Percentiles rank a stretch among this genome's conserved stretches.
phyloP scores from a whole-genome alignment of 1,140 invertebrate species.

The Leptopilina clavipes region DNA sequence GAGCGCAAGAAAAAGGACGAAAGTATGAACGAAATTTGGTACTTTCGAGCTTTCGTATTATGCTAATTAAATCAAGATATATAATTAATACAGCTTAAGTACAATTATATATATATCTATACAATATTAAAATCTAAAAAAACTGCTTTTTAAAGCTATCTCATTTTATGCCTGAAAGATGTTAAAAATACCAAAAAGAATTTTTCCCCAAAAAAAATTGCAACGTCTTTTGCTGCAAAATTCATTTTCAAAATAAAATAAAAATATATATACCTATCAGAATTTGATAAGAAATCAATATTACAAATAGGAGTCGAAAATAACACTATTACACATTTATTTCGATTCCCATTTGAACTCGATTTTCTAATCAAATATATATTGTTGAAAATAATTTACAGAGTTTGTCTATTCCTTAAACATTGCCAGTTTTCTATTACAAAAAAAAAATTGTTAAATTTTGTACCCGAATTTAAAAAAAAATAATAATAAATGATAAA shows the following conservation, averaged over 20 bases:
- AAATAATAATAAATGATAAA: background rate
- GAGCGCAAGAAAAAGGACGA: background rate
- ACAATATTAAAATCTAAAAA: conserved; percentile 14
- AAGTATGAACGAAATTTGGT: background rate
- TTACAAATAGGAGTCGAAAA: background rate
- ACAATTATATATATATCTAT: background rate
- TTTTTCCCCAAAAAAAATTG: background rate
- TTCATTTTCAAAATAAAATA: background rate
- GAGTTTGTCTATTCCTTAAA: conserved; percentile 2
- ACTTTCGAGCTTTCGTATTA: background rate
- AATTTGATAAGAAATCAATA: conserved; percentile 1
- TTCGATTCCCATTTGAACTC: background rate
- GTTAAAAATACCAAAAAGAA: background rate
- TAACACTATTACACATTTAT: background rate
- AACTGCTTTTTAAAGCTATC: conserved; percentile 18
- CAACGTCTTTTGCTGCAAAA: background rate
- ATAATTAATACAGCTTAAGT: background rate
- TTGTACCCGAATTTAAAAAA: conserved; percentile 1
- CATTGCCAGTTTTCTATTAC: background rate
- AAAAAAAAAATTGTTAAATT: conserved; percentile 18
- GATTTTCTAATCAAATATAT: background rate
- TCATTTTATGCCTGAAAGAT: background rate
- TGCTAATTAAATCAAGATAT: background rate
- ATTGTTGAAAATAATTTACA: conserved; percentile 23
- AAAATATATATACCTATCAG: background rate